Base-by-base conservation (phyloP, 2,888 invertebrate genomes). In the Papilio gigon region DNA sequence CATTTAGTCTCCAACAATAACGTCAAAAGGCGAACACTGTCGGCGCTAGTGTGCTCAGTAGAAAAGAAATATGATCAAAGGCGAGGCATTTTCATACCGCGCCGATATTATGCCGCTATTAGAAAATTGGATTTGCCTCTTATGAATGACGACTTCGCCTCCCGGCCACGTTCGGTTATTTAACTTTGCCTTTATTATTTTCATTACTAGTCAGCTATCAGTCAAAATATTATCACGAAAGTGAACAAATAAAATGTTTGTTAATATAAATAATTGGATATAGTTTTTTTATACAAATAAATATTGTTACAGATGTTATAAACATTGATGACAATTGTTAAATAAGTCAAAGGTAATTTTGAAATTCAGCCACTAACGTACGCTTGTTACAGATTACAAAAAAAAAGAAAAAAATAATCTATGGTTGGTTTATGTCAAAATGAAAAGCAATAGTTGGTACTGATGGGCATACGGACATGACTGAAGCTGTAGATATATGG, bases 91-190 rank as follows among this genome's bases (percentile, higher is more conserved):
- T 81, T 76, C 79, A 79, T 79, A 77, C 70, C 71, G 70, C 77
- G 76, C 76, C 62, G 72, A 74, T 78, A 80, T 81, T 81, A 78
- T 76, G 74, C 75, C 35, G 75, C 81, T 81, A 80, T 84, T 81
- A 82, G 75, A 73, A 78, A 82, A 86, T 86, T 85, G 84, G 83
- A 84, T 86, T 83, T 81, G 72, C 75, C 73, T 81, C 74, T 73
- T 77, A 65, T 37, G 67, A 17, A 62, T 63, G 40, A 70, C 44
- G 59, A 50, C 70, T 76, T 71, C 71, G 65, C 63, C 14, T 17
- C 47, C 69, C 47, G 72, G 71, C 14, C 66, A 56, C 63, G 65
- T 17, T 40, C 61, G 61, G 58, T 56, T 68, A 58, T 12, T 64
- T 50, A 50, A 22, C 20, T 62, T 69, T 8, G 2, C 47, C 9